These are phyloP conservation scores for Drosophila kuntzei DNA, from an alignment of 2,888 invertebrate species.

Conservation along the genomic window DNA sequence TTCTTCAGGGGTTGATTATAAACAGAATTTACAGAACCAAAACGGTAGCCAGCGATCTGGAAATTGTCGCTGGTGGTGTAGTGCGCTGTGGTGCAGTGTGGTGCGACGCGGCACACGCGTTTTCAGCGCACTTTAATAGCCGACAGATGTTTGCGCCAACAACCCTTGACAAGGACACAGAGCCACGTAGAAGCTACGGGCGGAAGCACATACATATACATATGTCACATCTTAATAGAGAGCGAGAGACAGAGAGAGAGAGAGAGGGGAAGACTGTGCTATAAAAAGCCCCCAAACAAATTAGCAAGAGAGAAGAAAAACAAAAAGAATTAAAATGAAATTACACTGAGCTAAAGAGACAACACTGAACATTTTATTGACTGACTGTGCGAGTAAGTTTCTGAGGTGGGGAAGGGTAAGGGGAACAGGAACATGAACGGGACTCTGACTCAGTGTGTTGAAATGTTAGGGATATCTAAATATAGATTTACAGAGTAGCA, in stretches of 20 bases:
- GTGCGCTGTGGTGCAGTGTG: conserved; percentile 22
- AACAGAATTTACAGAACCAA: conserved; percentile 5
- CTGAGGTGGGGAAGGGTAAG: neutral
- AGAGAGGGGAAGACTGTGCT: conserved; percentile 28
- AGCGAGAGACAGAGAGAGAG: neutral
- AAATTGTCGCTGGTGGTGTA: conserved; percentile 69
- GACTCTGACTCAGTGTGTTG: conserved; percentile 30
- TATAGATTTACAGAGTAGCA: conserved; percentile 36
- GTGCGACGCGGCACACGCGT: conserved; percentile 67
- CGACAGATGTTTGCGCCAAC: conserved; percentile 83
- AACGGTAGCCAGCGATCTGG: conserved; percentile 58
- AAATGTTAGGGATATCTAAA: conserved; percentile 45
- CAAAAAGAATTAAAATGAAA: conserved; percentile 35
- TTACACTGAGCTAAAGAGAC: conserved; percentile 45
- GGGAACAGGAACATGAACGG: neutral
- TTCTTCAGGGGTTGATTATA: conserved; percentile 16
- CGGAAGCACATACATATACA: conserved; percentile 58
- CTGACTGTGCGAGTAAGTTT: conserved; percentile 40
- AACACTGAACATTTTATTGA: conserved; percentile 53
- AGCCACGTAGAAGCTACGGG: conserved; percentile 38
- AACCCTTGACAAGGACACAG: conserved; percentile 75
- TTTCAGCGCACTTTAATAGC: conserved; percentile 79
- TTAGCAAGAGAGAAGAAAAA: conserved; percentile 52
- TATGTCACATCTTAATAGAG: conserved; percentile 19
- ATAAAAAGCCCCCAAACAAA: conserved; percentile 78